Base-by-base conservation (phyloP, 2,797 vertebrate species). In the Syncerus caffer region DNA sequence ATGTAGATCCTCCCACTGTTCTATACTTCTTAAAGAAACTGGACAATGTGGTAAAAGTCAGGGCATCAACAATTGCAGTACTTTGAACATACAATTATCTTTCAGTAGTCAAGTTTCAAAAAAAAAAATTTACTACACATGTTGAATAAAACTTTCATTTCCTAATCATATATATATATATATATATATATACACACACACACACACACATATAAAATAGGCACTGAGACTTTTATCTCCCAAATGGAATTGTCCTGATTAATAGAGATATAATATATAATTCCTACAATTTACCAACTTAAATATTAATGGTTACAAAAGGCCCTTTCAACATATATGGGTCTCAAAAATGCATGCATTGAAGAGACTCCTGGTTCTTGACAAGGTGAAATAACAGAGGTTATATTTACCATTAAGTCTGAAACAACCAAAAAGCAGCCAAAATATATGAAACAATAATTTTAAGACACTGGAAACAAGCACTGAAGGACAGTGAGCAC, bases 1-100 rank as follows among this genome's bases (percentile, higher is more conserved):
- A 8, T 0, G 60, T 0, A 15, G 31, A 9, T 1, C 15, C 7
- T 60, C 31, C 31, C 15, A 0, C 15, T 4, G 62, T n/a, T 15
- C 62, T n/a, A 1, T 9, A 17, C 31, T 64, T 31, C 62, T 64
- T 17, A n/a, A 17, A n/a, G 31, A 7, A 7, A 9, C 15, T 64
- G 17, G 62, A n/a, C 62, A 17, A 17, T 3, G 62, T 17, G 15
- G 31, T 4, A 16, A 64, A 16, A 17, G 15, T 17, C 62, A 64
- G 62, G 15, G 15, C 31, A n/a, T 17, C 15, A 17, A 16, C 31
- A 64, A n/a, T 8, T n/a, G 15, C 31, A n/a, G 62, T 4, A 4
- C 7, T 64, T 64, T 64, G 15, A 17, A 64, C 31, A 9, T n/a
- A n/a, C 62, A n/a, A 17, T 64, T 64, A 64, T 64, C n/a, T n/a